Percentiles rank a stretch among this genome's conserved stretches.
These are phyloP conservation scores for Scylla paramamosain DNA, from an alignment of 1,140 invertebrate species.

Conservation along the genomic window DNA sequence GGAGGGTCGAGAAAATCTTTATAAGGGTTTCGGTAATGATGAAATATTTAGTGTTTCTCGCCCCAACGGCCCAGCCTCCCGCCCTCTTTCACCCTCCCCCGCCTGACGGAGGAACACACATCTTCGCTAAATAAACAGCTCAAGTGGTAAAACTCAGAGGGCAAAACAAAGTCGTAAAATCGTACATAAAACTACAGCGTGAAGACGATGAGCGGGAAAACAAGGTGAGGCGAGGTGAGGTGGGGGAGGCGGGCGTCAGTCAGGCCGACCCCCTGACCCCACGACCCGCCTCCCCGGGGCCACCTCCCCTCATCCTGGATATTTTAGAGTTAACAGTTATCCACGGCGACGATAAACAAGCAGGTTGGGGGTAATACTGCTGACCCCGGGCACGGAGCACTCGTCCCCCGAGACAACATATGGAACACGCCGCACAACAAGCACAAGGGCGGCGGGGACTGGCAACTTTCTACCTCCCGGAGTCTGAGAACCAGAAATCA, in stretches of 20 bases:
- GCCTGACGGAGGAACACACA: conserved; percentile 18
- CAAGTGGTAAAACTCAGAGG: conserved; percentile 21
- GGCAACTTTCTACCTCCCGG: not conserved
- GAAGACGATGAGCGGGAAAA: conserved; percentile 11
- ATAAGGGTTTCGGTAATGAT: conserved; percentile 5
- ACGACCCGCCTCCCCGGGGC: not conserved
- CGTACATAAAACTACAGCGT: conserved; percentile 22
- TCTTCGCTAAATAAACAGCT: conserved; percentile 8
- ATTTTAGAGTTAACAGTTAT: conserved; percentile 16
- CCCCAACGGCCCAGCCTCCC: not conserved
- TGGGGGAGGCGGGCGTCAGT: not conserved
- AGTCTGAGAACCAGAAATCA: not conserved
- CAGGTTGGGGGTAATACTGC: not conserved
- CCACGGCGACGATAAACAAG: conserved; percentile 10
- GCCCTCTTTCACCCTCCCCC: not conserved
- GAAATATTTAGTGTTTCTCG: conserved; percentile 24
- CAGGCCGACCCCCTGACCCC: conserved; percentile 15
- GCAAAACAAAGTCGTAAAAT: conserved; percentile 23
- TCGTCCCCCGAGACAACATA: conserved; percentile 9
- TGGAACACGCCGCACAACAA: not conserved
- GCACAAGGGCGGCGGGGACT: not conserved
- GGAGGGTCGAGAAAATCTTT: conserved; percentile 13
- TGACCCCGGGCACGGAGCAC: not conserved
- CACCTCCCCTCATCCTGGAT: conserved; percentile 17
- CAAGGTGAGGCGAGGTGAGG: conserved; percentile 9